Evolutionary conservation across 2,888 invertebrate species (phyloP).

Genomic region (Salticus scenicus): DNA sequence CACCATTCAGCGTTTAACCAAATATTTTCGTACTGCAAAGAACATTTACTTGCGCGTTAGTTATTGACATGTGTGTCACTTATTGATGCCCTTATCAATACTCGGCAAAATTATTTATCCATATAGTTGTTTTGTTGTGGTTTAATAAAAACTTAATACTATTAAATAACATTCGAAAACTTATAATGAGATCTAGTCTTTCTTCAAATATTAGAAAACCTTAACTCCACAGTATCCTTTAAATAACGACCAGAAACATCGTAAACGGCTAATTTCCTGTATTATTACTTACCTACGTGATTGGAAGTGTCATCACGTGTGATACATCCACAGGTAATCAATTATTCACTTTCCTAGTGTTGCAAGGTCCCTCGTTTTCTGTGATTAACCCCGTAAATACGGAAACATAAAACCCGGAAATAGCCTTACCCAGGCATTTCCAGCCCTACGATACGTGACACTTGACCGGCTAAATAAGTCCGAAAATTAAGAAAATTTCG

Average conservation of each 20-base stretch:
- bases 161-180: no score
- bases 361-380: neutral
- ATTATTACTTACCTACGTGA: slow-evolving; percentile 12
- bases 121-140: no score
- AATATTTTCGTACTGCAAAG: no score
- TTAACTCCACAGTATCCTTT: neutral
- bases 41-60: no score
- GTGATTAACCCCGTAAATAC: slow-evolving; percentile 37
- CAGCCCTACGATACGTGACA: slow-evolving; percentile 33
- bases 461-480: slow-evolving; percentile 26
- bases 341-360: slow-evolving; percentile 35
- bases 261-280: slow-evolving; percentile 1
- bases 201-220: neutral
- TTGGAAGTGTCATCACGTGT: slow-evolving; percentile 16
- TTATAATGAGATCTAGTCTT: neutral
- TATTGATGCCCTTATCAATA: no score
- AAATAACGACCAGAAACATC: neutral
- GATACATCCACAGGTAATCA: slow-evolving; percentile 13
- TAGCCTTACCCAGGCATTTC: slow-evolving; percentile 16
- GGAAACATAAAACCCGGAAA: slow-evolving; percentile 32
- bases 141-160: no score
- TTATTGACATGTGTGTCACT: no score
- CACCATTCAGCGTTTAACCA: no score
- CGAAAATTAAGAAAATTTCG: slow-evolving; percentile 15
- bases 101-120: no score